Evolutionary conservation across 2,113 vertebrate species (phyloP).

Genomic region (Hepsetus odoe): DNA sequence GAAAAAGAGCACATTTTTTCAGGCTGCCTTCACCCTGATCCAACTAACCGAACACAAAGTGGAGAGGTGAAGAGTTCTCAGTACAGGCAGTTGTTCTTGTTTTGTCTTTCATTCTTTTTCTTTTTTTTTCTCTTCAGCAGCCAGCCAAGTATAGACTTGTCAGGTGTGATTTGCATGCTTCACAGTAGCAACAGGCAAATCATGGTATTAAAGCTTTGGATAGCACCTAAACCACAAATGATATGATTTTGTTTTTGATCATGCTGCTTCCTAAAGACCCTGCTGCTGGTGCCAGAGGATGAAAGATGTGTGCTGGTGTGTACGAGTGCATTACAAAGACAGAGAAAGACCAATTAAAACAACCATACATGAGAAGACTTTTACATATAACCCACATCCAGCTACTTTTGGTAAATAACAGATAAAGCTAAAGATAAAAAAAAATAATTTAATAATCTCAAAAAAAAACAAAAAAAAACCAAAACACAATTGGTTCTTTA

Average conservation of each 20-base stretch:
- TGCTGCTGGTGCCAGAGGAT: constrained; percentile 5
- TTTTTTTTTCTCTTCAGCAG: neutral
- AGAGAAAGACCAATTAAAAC: neutral
- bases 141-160: constrained; percentile 7
- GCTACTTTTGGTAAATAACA: no score
- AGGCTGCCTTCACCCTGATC: neutral
- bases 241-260: constrained; percentile 23
- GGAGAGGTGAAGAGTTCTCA: neutral
- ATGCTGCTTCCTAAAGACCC: constrained; percentile 18
- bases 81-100: neutral
- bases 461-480: neutral
- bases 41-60: neutral
- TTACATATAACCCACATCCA: neutral
- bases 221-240: constrained; percentile 28
- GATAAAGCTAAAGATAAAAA: neutral
- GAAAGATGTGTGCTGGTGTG: neutral
- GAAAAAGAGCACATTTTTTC: constrained; percentile 18
- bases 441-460: neutral
- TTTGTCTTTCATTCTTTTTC: neutral
- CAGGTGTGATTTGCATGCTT: constrained; percentile 7
- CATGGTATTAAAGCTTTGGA: constrained; percentile 34
- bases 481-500: neutral
- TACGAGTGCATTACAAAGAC: neutral
- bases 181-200: constrained; percentile 28
- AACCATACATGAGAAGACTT: neutral